Conservation (phyloP, 2,113 vertebrate species). For the Epinephelus fuscoguttatus region DNA sequence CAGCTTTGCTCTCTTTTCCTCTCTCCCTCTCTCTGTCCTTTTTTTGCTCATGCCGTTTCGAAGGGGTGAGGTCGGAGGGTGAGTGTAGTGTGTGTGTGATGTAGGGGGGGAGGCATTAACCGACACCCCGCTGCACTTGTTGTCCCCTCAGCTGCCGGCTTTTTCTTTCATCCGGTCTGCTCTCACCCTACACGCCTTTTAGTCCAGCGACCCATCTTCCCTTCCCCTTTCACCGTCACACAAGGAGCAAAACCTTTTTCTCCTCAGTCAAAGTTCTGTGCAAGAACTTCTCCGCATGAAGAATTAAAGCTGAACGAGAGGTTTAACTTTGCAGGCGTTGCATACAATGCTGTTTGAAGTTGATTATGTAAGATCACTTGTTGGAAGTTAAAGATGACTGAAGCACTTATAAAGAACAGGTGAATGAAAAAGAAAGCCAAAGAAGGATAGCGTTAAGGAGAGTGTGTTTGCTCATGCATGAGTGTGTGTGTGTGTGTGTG, state of each 20-base stretch:
- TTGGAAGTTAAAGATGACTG: conserved; percentile 49
- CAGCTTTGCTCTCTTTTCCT: conserved; percentile 72
- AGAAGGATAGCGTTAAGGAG: not conserved
- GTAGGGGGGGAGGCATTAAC: conserved; percentile 68
- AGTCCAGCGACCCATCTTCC: conserved; percentile 52
- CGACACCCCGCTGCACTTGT: conserved; percentile 79
- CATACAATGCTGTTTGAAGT: conserved; percentile 26
- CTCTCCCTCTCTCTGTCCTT: conserved; percentile 57
- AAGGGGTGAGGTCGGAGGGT: conserved; percentile 68
- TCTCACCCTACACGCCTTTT: conserved; percentile 58
- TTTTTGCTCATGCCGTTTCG: conserved; percentile 65
- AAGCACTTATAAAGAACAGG: conserved; percentile 16
- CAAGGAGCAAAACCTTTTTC: conserved; percentile 46
- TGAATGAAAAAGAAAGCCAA: conserved; percentile 12
- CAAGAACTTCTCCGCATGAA: conserved; percentile 25
- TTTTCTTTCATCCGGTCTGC: conserved; percentile 67
- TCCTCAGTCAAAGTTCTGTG: conserved; percentile 42
- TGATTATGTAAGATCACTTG: conserved; percentile 46
- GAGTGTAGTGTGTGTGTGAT: conserved; percentile 39
- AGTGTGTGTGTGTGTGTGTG: not conserved
- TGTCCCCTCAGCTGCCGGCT: conserved; percentile 77
- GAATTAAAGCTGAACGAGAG: conserved; percentile 30
- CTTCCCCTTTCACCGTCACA: conserved; percentile 42
- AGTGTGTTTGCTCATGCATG: conserved; percentile 16
- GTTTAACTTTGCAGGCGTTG: conserved; percentile 23